Base-by-base conservation (phyloP, 1,140 invertebrate species). In the Cydia fagiglandana region DNA sequence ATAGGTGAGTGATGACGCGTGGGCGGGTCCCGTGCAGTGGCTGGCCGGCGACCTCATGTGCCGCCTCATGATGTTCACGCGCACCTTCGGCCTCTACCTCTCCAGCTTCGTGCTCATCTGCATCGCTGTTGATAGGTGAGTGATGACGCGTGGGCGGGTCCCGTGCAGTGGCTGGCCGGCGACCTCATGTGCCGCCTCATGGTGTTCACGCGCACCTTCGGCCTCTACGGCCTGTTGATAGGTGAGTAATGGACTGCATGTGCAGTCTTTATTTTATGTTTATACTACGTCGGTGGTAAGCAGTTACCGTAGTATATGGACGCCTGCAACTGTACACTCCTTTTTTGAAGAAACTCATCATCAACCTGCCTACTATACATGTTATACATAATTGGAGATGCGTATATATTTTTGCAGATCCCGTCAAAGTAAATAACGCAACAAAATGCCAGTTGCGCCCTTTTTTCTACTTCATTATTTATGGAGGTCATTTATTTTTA, bases 91-190 rank as follows among this genome's bases (percentile, higher is more conserved):
- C 0, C 93, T 98, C 0, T 98, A 96, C 91, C 94, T 98, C 73
- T 98, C 97, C 70, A 97, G 97, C 82, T 97, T 97, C 86, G 95
- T 98, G 73, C 94, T 98, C 73, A 95, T 98, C 64, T 97, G 97
- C 90, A 98, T 98, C 88, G 97, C 97, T 80, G 91, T 98, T 73
- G 97, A 98, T 91, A 96, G 97, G 96, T 97, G 89, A 94, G 91
- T 77, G 5, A 34, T 6, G 24, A 30, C 74, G 96, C 94, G 76
- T 98, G 97, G 97, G 95, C 96, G 1, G 94, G 93, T 64, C 98
- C 97, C 1, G 97, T 98, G 20, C 94, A 95, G 74, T 98, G 97
- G 97, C 94, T 94, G 83, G 96, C 96, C 2, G 97, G 96, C 0
- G 97, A 98, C 86, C 90, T 94, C 1, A 95, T 96, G 94, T 98